These are phyloP conservation scores for Anniella stebbinsi DNA, from an alignment of 2,797 vertebrate genomes.

Conservation along the genomic window DNA sequence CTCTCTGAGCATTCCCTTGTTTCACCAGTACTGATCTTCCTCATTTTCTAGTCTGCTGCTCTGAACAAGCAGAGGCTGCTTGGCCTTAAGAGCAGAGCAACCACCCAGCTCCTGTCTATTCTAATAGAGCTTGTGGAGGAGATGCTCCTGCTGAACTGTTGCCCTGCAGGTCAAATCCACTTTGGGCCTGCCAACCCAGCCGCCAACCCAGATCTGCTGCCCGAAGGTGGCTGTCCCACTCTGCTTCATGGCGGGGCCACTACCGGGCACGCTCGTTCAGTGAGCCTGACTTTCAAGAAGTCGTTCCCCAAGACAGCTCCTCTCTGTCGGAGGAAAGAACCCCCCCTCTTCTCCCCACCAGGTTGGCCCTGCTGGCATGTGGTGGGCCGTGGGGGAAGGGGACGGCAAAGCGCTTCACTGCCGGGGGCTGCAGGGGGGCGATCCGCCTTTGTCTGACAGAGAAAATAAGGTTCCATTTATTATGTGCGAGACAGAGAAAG, in stretches of 20 bases:
- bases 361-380: slow-evolving; percentile 25
- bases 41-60: background rate
- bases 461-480: slow-evolving; percentile 49
- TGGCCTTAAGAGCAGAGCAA: background rate
- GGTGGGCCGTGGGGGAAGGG: background rate
- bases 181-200: background rate
- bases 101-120: background rate
- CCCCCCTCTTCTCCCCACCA: background rate
- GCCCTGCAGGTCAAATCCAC: background rate
- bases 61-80: background rate
- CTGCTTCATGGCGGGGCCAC: background rate
- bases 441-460: slow-evolving; percentile 27
- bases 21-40: background rate
- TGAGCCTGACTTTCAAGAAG: background rate
- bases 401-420: background rate
- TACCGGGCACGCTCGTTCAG: no score
- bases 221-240: background rate
- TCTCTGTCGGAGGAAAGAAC: background rate
- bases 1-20: background rate
- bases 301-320: background rate
- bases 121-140: background rate
- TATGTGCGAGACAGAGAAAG: slow-evolving; percentile 16
- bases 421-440: slow-evolving; percentile 24
- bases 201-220: no score
- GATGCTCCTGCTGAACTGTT: no score